phyloP scores from a whole-genome alignment of 37 sponge, comb jelly and placozoan genomes.

The Ianthella basta region DNA sequence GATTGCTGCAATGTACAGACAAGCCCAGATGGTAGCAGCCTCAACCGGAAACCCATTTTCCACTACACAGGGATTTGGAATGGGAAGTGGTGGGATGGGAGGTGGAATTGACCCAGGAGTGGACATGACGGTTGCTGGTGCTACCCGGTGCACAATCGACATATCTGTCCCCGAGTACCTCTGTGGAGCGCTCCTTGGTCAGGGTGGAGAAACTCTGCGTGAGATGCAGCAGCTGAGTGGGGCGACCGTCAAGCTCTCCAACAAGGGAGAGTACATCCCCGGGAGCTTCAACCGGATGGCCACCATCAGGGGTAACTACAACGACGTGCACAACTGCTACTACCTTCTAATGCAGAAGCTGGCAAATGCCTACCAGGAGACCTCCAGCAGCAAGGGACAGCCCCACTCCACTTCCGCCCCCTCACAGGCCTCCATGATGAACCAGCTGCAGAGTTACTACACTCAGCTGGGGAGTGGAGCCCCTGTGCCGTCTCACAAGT shows the following conservation, averaged over 20 bases:
- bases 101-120: slow-evolving; percentile 33
- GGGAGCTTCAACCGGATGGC: slow-evolving; percentile 83
- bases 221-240: slow-evolving; percentile 70
- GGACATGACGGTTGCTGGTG: slow-evolving; percentile 66
- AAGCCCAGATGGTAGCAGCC: no score
- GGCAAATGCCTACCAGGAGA: slow-evolving; percentile 58
- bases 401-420: not conserved
- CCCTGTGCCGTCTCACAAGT: slow-evolving; percentile 3
- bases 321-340: slow-evolving; percentile 75
- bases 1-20: slow-evolving; percentile 15
- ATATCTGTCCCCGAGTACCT: slow-evolving; percentile 80
- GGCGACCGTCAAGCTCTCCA: slow-evolving; percentile 60
- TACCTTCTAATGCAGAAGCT: slow-evolving; percentile 78
- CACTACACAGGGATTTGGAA: not conserved
- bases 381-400: slow-evolving; percentile 3
- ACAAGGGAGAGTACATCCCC: slow-evolving; percentile 84
- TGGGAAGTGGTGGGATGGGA: not conserved
- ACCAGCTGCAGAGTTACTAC: slow-evolving; percentile 18
- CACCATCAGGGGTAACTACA: slow-evolving; percentile 71
- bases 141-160: slow-evolving; percentile 77
- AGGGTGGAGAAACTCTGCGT: slow-evolving; percentile 52
- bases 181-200: slow-evolving; percentile 60
- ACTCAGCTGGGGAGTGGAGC: not conserved
- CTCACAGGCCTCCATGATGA: not conserved
- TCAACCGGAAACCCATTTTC: not conserved